A percentile compares a stretch with the other conserved stretches of the same genome.
Evolutionary conservation across 2,797 vertebrate genomes (phyloP).

Genomic region (Pangasius djambal): DNA sequence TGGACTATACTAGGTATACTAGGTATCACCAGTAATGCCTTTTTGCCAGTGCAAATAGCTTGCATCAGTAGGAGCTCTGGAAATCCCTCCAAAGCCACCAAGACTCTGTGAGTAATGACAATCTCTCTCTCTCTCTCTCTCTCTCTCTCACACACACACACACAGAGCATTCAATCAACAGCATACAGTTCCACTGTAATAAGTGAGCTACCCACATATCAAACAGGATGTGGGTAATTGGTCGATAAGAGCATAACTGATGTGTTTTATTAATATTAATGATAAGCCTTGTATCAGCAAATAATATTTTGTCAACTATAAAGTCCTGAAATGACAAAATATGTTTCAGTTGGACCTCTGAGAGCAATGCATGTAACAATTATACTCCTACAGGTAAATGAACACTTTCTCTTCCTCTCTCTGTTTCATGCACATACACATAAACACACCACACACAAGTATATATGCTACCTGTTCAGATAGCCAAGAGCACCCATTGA

Average conservation of each 20-base stretch:
- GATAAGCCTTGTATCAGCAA: neutral
- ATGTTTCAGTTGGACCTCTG: neutral
- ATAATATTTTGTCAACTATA: neutral
- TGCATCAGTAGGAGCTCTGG: constrained; percentile 20
- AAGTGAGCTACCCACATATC: neutral
- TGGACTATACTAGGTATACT: too few relatives aligned
- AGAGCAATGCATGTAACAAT: neutral
- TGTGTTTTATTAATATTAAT: neutral
- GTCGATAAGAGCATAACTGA: neutral
- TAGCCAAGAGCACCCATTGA: neutral
- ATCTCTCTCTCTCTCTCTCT: neutral
- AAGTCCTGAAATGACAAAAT: neutral
- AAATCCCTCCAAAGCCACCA: constrained; percentile 29
- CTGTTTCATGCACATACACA: neutral
- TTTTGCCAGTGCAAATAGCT: constrained; percentile 22
- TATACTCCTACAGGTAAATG: neutral
- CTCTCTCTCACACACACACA: neutral
- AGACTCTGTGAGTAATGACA: neutral
- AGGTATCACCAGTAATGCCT: constrained; percentile 10
- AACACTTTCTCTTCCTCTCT: neutral
- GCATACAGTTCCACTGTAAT: neutral
- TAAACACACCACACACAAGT: neutral
- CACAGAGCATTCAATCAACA: neutral
- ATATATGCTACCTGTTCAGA: neutral
- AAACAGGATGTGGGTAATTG: neutral